Evolutionary conservation across 2,113 vertebrate genomes (phyloP).

Genomic region (Elgaria multicarinata): DNA sequence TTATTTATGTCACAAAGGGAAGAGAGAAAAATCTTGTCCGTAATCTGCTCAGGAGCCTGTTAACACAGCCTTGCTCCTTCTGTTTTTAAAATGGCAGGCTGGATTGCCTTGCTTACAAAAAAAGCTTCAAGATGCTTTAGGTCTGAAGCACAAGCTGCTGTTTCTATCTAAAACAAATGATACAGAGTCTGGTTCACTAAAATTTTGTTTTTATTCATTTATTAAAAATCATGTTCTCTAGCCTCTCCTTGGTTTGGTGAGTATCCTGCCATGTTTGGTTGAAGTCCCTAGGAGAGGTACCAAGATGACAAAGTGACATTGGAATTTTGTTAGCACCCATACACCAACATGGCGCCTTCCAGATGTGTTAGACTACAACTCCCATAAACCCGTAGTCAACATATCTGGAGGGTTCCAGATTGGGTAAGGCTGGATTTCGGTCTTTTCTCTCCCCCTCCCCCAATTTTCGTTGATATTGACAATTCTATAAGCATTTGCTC

Average conservation of each 20-base stretch:
- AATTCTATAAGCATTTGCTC: neutral
- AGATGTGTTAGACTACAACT: neutral
- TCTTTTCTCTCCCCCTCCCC: no score
- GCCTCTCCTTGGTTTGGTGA: neutral
- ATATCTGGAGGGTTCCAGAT: no score
- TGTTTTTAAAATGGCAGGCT: neutral
- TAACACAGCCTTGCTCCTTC: neutral
- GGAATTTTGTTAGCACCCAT: no score
- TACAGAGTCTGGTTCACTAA: neutral
- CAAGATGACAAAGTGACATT: neutral
- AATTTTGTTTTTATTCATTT: neutral
- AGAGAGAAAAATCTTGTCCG: neutral
- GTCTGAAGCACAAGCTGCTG: neutral
- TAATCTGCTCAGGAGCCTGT: neutral
- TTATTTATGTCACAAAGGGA: no score
- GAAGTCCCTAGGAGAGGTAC: neutral
- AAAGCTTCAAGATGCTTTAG: neutral
- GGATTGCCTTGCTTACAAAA: neutral
- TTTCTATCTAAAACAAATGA: neutral
- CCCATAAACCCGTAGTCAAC: neutral
- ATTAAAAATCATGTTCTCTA: neutral
- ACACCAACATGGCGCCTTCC: neutral
- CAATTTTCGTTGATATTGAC: neutral
- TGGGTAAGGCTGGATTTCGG: neutral
- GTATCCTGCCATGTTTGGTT: neutral